These are phyloP conservation scores for Dione vanillae DNA, from an alignment of 2,888 invertebrate species.

Conservation along the genomic window DNA sequence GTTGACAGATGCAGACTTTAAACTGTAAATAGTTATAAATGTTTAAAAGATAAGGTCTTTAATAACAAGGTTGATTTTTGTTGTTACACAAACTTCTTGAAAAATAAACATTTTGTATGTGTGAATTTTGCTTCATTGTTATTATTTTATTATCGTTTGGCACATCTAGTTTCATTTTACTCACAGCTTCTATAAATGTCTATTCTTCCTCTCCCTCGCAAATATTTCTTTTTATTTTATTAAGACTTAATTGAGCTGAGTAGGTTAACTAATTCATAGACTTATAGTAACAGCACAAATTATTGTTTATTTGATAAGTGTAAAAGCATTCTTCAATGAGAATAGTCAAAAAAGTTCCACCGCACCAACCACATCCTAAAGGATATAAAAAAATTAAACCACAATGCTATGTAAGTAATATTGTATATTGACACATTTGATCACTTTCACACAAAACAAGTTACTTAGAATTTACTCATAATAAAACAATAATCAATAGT, in stretches of 20 bases:
- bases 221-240: slow-evolving; percentile 17
- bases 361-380: slow-evolving; percentile 14
- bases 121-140: slow-evolving; percentile 76
- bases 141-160: slow-evolving; percentile 46
- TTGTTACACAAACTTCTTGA: slow-evolving; percentile 84
- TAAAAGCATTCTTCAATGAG: background rate
- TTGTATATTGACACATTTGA: slow-evolving; percentile 81
- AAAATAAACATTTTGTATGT: slow-evolving; percentile 85
- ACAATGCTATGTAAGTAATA: slow-evolving; percentile 67
- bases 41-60: slow-evolving; percentile 81
- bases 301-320: slow-evolving; percentile 18
- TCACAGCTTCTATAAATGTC: slow-evolving; percentile 22
- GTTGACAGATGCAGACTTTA: slow-evolving; percentile 79
- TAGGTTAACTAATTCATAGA: slow-evolving; percentile 3
- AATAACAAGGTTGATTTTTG: slow-evolving; percentile 84
- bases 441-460: slow-evolving; percentile 81
- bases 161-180: slow-evolving; percentile 33
- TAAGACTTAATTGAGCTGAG: background rate
- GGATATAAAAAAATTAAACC: slow-evolving; percentile 59
- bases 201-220: slow-evolving; percentile 50
- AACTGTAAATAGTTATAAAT: slow-evolving; percentile 82
- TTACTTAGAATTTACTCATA: slow-evolving; percentile 77
- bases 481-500: slow-evolving; percentile 75
- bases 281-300: slow-evolving; percentile 20
- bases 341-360: background rate